Percentiles rank a stretch among this genome's conserved stretches.
Conservation (phyloP, 2,113 vertebrate genomes). For the Pholis gunnellus region DNA sequence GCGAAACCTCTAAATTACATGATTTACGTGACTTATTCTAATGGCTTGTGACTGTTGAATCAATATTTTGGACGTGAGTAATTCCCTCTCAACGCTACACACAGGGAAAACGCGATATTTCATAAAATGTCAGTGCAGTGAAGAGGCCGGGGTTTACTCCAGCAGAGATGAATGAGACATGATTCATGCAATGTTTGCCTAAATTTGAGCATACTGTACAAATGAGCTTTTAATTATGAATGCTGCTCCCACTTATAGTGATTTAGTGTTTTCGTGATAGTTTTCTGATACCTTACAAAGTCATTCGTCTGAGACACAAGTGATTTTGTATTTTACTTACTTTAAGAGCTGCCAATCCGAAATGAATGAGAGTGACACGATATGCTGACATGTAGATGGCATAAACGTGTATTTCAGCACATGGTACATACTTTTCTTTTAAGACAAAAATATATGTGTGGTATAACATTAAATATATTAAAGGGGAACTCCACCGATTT, state of each 20-base stretch:
- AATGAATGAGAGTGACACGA: constrained; percentile 9
- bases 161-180: constrained; percentile 26
- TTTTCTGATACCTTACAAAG: constrained; percentile 7
- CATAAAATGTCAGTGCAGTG: constrained; percentile 22
- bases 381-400: background rate
- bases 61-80: constrained; percentile 50
- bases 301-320: background rate
- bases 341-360: background rate
- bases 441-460: background rate
- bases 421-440: background rate
- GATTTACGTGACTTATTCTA: constrained; percentile 59
- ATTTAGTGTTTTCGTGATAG: background rate
- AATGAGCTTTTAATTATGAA: constrained; percentile 43
- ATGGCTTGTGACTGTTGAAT: constrained; percentile 54
- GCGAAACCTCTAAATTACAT: constrained; percentile 63
- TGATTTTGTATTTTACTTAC: constrained; percentile 8
- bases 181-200: constrained; percentile 27
- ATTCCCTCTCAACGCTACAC: constrained; percentile 43
- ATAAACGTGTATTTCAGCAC: background rate
- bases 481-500: background rate
- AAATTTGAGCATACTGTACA: background rate
- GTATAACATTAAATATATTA: constrained; percentile 1
- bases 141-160: background rate
- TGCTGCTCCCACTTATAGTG: background rate
- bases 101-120: constrained; percentile 35